These are phyloP conservation scores for Martes martes DNA, from an alignment of 2,113 vertebrate species.

Conservation along the genomic window DNA sequence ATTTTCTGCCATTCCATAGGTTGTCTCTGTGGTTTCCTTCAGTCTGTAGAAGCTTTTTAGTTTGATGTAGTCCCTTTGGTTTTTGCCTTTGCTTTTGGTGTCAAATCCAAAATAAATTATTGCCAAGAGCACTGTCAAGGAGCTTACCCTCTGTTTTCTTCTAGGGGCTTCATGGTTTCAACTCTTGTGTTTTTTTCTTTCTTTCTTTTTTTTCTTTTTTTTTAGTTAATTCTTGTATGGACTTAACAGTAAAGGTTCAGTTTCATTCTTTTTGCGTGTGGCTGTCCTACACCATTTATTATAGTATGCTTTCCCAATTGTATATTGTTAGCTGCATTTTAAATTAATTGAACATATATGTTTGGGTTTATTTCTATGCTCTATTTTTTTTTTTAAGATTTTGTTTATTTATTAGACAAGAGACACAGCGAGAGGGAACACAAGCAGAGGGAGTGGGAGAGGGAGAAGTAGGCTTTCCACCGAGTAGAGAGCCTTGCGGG, in stretches of 20 bases:
- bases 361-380: background rate
- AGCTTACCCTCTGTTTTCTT: background rate
- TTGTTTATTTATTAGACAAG: background rate
- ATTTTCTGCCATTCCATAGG: background rate
- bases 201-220: background rate
- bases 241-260: background rate
- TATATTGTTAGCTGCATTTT: background rate
- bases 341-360: background rate
- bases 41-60: background rate
- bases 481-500: too few species aligned
- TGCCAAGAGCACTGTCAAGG: background rate
- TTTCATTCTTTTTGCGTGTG: background rate
- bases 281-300: background rate
- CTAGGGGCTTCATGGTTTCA: background rate
- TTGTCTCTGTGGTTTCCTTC: background rate
- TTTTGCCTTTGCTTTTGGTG: background rate
- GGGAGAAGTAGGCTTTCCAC: too few species aligned
- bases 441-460: too few species aligned
- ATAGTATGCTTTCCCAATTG: background rate
- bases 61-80: background rate
- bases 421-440: too few species aligned
- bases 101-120: background rate
- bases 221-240: background rate
- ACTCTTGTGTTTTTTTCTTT: too few species aligned
- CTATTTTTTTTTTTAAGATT: background rate